These are phyloP conservation scores for Datnioides undecimradiatus DNA, from an alignment of 2,113 vertebrate species.

Conservation along the genomic window DNA sequence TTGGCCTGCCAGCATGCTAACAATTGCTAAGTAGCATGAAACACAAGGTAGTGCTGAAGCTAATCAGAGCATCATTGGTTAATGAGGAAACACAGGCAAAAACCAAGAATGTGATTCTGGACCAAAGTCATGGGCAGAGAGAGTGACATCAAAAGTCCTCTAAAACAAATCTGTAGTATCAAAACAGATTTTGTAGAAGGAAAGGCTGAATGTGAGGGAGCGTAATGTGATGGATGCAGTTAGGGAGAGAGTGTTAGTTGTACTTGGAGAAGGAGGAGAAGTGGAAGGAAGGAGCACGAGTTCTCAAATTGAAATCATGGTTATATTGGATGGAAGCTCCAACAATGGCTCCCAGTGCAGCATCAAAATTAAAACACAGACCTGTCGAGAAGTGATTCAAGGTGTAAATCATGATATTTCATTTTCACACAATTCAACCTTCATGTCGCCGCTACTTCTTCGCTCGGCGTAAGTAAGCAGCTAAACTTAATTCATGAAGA, in stretches of 20 bases:
- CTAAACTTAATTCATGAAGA: slow-evolving; percentile 2
- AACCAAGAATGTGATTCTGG: too few species aligned
- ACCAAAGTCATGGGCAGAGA: not conserved
- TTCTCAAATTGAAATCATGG: not conserved
- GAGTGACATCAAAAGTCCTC: not conserved
- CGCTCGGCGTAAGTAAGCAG: not conserved
- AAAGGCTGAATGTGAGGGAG: not conserved
- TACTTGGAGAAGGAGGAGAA: not conserved
- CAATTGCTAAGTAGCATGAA: too few species aligned
- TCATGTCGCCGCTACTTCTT: not conserved
- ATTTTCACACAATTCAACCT: not conserved
- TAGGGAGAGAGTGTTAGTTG: not conserved
- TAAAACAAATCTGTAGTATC: not conserved
- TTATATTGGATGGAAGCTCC: not conserved
- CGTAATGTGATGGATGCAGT: not conserved
- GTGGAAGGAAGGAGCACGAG: not conserved
- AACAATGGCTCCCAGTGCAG: not conserved
- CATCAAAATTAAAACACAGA: not conserved
- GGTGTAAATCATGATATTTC: not conserved
- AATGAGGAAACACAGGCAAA: too few species aligned
- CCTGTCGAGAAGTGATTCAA: slow-evolving; percentile 5
- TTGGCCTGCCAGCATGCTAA: not conserved
- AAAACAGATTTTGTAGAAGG: not conserved
- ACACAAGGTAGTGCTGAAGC: too few species aligned
- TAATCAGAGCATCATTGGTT: too few species aligned